Base-by-base conservation (phyloP, 2,113 vertebrate genomes). In the Otocyon megalotis region DNA sequence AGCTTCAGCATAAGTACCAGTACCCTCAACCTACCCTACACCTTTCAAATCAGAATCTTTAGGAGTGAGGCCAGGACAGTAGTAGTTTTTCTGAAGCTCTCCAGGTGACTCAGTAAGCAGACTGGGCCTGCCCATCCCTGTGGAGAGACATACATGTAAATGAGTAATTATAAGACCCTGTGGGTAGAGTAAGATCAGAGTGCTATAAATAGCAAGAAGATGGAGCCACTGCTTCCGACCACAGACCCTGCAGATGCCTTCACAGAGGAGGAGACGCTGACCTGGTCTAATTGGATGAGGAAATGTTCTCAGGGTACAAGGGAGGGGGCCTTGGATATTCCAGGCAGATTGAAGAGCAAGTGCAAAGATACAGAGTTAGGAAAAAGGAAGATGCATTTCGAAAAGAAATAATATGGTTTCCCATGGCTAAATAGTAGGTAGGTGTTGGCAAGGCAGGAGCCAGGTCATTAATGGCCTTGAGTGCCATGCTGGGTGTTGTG, bases 321-420 rank as follows among this genome's bases (percentile, higher is more conserved):
- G 71, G 58, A 83, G 4, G 15, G 26, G 58, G 88, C 19, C 11
- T 43, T 85, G 85, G 63, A 35, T 88, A 56, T 80, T 77, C 81
- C 48, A 58, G 35, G 77, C 77, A 96, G 71, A 82, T 8, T 19
- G 54, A 95, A 91, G 54, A 89, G 88, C n/a, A 81, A 90, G 58
- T 67, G 48, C 79, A 96, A 95, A 94, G 85, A 91, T 53, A 56
- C 19, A 67, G 53, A 89, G 85, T 82, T 82, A 86, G n/a, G 60
- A 48, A 56, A 94, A 95, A 94, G 60, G 76, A 93, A 86, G 71
- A 43, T 43, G 17, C 35, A 82, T 94, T 87, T 83, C 53, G 88
- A 86, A 95, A 98, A 95, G 50, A 90, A 96, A 77, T n/a, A 20
- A 77, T n/a, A 20, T n/a, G 20, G 65, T 92, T 72, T 88, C 71